Evolutionary conservation across 2,888 invertebrate genomes (phyloP), one percentile per base, ranked within the genome.

Genomic region (Harmothoe impar): DNA sequence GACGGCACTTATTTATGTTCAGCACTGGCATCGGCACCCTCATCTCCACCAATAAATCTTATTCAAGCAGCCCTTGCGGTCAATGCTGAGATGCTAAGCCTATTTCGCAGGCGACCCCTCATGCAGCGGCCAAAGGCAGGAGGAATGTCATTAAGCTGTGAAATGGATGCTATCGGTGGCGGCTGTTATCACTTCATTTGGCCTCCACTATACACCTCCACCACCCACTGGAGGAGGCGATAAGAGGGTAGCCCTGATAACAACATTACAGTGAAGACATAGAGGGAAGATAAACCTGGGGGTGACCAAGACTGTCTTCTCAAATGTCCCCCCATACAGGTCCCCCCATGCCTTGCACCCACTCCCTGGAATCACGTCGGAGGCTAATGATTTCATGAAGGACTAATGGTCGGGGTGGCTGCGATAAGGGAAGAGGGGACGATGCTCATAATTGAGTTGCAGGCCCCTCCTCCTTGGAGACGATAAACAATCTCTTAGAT

Each of bases 151-250:
- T 84, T 84, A 84, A 51, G n/a, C 23, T 35, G 23, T 51, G n/a
- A 51, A 84, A 51, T 51, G 51, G 84, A 84, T 17, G 84, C 43
- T 35, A 43, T 51, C 29, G 5, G 84, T 23, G 25, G 84, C 1
- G 43, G 35, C 84, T 84, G 51, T 84, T 84, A 84, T 84, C 84
- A 51, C 84, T 84, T 84, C 23, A 84, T 84, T 84, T 35, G 62
- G 20, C n/a, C 62, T 20, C 62, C 62, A 62, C 20, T n/a, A 62
- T n/a, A 15, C 15, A 10, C 84, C n/a, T 43, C 0, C 78, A 1
- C 78, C 31, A 17, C 31, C 31, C 20, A 23, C 31, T 78, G 31
- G 31, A 51, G 84, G 43, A 43, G 35, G 1, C 51, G 84, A 84
- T 84, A 84, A 84, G 84, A 23, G 43, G 35, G 43, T 51, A 3